Conservation (phyloP, 2,888 invertebrate genomes). For the Cheilosia grossa region DNA sequence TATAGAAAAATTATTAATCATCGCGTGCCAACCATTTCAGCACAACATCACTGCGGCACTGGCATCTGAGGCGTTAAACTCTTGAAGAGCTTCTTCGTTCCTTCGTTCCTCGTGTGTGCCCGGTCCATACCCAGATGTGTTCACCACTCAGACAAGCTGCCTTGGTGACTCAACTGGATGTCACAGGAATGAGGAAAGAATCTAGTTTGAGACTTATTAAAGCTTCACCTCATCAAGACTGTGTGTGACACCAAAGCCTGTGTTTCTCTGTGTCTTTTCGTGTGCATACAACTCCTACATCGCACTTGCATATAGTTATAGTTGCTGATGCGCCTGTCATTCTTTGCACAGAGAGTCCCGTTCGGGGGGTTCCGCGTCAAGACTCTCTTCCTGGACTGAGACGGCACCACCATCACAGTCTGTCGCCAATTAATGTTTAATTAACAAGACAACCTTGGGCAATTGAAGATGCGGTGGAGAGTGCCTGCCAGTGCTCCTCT, state of each 20-base stretch:
- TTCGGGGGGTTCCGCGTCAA: slow-evolving; percentile 5
- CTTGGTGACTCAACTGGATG: slow-evolving; percentile 26
- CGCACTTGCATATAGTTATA: background rate
- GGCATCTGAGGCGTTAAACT: slow-evolving; percentile 60
- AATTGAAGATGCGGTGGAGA: slow-evolving; percentile 17
- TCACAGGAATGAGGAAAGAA: slow-evolving; percentile 48
- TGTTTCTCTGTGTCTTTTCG: slow-evolving; percentile 7
- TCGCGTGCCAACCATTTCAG: slow-evolving; percentile 70
- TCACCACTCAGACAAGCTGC: slow-evolving; percentile 1
- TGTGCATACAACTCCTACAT: slow-evolving; percentile 62
- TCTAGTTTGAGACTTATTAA: slow-evolving; percentile 62
- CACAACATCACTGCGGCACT: slow-evolving; percentile 43
- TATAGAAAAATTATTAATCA: slow-evolving; percentile 73
- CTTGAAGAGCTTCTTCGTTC: slow-evolving; percentile 8
- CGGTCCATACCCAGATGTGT: too few species aligned
- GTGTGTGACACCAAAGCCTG: slow-evolving; percentile 42
- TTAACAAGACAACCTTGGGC: slow-evolving; percentile 67
- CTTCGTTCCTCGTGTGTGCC: background rate
- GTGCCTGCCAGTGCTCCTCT: background rate
- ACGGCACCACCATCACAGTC: slow-evolving; percentile 13
- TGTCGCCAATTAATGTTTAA: slow-evolving; percentile 69
- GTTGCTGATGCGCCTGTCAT: background rate
- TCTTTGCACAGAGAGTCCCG: background rate
- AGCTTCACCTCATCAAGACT: slow-evolving; percentile 28
- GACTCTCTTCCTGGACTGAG: slow-evolving; percentile 20